Evolutionary conservation across 2,797 vertebrate species (phyloP), one percentile per base, ranked within the genome.

Genomic region (Natrix natrix): DNA sequence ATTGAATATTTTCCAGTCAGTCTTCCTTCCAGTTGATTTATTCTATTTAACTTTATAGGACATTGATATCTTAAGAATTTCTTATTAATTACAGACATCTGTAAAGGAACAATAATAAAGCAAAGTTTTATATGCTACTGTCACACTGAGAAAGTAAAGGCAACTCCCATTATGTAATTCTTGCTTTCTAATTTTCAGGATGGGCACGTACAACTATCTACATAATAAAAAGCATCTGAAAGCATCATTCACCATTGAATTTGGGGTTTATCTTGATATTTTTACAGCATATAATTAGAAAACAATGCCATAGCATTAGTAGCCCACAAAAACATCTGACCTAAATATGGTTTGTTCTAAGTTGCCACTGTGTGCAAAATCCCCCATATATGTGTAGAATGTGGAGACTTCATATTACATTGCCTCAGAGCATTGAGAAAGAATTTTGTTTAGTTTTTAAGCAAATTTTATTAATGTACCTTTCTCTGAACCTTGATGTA

Each of bases 101-200:
- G 54, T 93, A 96, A 95, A 96, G 93, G 94, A 94, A 96, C 95
- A 96, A 96, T 95, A 92, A 96, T 95, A 95, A 56, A 95, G 96
- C 94, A 93, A 94, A 56, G 14, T 55, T 87, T 95, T 93, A 95
- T 94, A 93, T 94, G 92, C 90, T 91, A 90, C 48, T 94, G 94
- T 94, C 94, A 96, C 95, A 95, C 94, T 94, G 91, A 96, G 93
- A 96, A 95, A 95, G 96, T 94, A 55, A 93, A 94, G 87, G 92
- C 91, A 95, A 96, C 93, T 96, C 91, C 86, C 91, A 96, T 66
- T 95, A 96, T 95, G 90, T 92, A 90, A 93, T 32, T 94, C 83
- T 90, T 94, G 6, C 91, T 89, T 93, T 57, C 89, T 95, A 95
- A 91, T 91, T 92, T 95, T 92, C 1, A 0, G 90, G 94, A 94